phyloP scores from a whole-genome alignment of 2,113 vertebrate species.

The Butastur rufipennis region DNA sequence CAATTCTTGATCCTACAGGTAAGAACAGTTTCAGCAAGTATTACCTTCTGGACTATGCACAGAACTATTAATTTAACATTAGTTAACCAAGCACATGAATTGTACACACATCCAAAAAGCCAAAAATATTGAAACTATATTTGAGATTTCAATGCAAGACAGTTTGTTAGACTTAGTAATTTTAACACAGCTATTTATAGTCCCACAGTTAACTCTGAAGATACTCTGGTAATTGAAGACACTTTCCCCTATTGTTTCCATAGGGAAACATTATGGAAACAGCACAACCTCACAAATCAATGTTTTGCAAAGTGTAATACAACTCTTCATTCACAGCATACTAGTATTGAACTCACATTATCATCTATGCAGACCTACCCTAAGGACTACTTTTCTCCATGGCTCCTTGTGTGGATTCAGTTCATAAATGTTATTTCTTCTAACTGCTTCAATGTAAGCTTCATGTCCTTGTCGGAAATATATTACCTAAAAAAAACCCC shows the following conservation, averaged over 20 bases:
- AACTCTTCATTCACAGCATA: background rate
- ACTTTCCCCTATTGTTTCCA: background rate
- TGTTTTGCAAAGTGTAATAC: background rate
- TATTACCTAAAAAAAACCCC: conserved; percentile 84
- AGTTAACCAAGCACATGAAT: background rate
- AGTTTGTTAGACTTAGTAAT: background rate
- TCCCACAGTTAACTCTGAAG: background rate
- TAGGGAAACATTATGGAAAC: background rate
- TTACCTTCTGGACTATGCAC: background rate
- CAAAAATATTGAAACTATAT: background rate
- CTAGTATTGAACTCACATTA: background rate
- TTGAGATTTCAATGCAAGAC: background rate
- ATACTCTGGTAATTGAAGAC: background rate
- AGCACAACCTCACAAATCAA: background rate
- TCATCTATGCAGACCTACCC: conserved; percentile 74
- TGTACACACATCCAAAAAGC: background rate
- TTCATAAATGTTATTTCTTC: conserved; percentile 84
- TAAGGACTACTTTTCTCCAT: conserved; percentile 89
- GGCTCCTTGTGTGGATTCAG: conserved; percentile 91
- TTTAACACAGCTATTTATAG: background rate
- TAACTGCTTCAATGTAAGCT: conserved; percentile 93
- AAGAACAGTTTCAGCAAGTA: background rate
- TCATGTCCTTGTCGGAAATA: conserved; percentile 98
- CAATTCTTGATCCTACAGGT: conserved; percentile 92
- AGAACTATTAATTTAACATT: background rate